Percentiles rank a stretch among this genome's conserved stretches.
phyloP scores from a whole-genome alignment of 2,888 invertebrate genomes.

The Perizoma flavofasciatum region DNA sequence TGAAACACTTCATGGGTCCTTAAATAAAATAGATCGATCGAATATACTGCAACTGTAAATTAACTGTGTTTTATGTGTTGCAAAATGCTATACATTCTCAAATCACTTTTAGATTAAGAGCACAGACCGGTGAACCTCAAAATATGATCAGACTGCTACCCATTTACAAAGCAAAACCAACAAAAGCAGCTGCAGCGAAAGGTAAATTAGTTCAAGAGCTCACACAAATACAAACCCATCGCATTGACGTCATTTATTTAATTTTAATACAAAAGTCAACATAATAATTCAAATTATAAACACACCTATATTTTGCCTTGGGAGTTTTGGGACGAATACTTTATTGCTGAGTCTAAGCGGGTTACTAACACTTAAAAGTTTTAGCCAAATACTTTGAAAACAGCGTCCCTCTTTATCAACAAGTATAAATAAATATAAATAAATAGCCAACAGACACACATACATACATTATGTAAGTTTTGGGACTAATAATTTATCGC shows the following conservation, averaged over 20 bases:
- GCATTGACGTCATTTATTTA: constrained; percentile 35
- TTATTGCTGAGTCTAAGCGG: constrained; percentile 1
- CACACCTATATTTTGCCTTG: constrained; percentile 18
- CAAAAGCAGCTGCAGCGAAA: constrained; percentile 23
- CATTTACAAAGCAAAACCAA: constrained; percentile 22
- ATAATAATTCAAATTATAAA: constrained; percentile 23
- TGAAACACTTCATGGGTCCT: too few relatives aligned
- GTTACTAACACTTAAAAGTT: not conserved
- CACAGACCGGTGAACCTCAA: not conserved
- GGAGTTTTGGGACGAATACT: constrained; percentile 6
- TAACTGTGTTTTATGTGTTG: too few relatives aligned
- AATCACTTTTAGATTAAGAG: too few relatives aligned
- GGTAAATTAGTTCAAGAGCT: constrained; percentile 32
- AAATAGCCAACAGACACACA: too few relatives aligned
- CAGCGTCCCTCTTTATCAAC: too few relatives aligned
- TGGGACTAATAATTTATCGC: not conserved
- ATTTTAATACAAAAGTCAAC: constrained; percentile 30
- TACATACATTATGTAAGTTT: constrained; percentile 5
- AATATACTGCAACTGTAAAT: too few relatives aligned
- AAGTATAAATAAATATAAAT: too few relatives aligned
- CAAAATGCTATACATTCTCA: too few relatives aligned
- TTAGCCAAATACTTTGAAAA: too few relatives aligned
- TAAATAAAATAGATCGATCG: too few relatives aligned
- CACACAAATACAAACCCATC: constrained; percentile 21
- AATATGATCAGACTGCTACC: constrained; percentile 5